Evolutionary conservation across 2,888 invertebrate genomes (phyloP), one percentile per base, ranked within the genome.

Genomic region (Neoascia interrupta): DNA sequence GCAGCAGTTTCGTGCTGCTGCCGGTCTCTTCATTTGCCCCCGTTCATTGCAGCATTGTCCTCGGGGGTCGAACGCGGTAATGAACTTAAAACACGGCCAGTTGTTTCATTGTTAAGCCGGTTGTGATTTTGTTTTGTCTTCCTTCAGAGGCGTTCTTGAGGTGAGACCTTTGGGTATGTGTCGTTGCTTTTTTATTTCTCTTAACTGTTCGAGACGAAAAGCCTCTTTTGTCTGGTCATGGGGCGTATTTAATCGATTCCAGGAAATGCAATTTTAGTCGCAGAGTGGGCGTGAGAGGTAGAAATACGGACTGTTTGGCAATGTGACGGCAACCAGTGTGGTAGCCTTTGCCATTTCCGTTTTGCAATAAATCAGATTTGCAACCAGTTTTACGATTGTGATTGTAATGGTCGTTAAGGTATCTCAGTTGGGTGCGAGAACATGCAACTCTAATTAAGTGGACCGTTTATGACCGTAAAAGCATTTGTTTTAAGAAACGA

Each of bases 171-270:
- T 51, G 36, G 69, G 43, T 51, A 66, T 69, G n/a, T 68, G 54
- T 68, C 41, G 31, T 45, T 53, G 37, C 10, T 53, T n/a, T 21
- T 53, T 53, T 11, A 11, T 21, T 28, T n/a, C 11, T 58, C 45
- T 45, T 41, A n/a, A n/a, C 13, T 49, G 58, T 45, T 60, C n/a
- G 21, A 36, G 18, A 63, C 26, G 34, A 64, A 76, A 76, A 64
- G 64, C 70, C 58, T 76, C 60, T 60, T 76, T 76, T 60, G 72
- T 70, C 64, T 70, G 72, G 19, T 66, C 47, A 60, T 64, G 76
- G 39, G n/a, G 26, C 49, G 63, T 66, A 58, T 54, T 51, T n/a
- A n/a, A 72, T 70, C 76, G 72, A 64, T 76, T 76, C 72, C 76
- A 64, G 76, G 72, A 76, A 76, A 66, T 76, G 60, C 60, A 21